Evolutionary conservation across 1,140 invertebrate genomes (phyloP).

Genomic region (Parasteatoda tepidariorum): DNA sequence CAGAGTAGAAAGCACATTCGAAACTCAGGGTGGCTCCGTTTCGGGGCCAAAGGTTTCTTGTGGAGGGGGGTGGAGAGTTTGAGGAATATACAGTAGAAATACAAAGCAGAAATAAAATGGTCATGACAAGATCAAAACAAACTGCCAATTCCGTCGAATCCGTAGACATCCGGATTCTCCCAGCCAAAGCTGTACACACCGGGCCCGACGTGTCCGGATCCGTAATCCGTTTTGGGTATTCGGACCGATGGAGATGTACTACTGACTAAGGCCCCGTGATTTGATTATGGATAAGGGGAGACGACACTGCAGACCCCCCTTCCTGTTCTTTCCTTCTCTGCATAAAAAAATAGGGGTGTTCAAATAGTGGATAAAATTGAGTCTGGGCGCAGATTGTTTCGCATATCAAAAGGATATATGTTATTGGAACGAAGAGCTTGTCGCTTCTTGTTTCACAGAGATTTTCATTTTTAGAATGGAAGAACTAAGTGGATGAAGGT

Average conservation of each 20-base stretch:
- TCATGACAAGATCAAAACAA: constrained; percentile 47
- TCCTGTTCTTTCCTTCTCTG: neutral
- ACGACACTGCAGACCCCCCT: neutral
- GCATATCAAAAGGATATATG: constrained; percentile 22
- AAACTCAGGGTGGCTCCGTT: neutral
- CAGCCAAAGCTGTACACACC: constrained; percentile 21
- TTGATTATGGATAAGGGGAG: constrained; percentile 30
- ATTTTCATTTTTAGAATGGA: no score
- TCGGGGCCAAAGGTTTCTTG: no score
- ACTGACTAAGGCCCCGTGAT: constrained; percentile 33
- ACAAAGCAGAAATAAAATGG: no score
- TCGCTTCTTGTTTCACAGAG: neutral
- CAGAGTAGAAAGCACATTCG: neutral
- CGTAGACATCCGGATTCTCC: neutral
- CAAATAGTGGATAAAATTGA: constrained; percentile 38
- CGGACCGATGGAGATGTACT: constrained; percentile 14
- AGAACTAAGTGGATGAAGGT: no score
- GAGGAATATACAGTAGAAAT: no score
- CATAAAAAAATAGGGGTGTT: constrained; percentile 27
- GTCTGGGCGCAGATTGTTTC: constrained; percentile 24
- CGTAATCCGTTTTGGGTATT: constrained; percentile 37
- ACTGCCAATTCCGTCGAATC: constrained; percentile 20
- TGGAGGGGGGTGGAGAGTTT: neutral
- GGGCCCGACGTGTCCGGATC: constrained; percentile 19
- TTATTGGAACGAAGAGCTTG: neutral